Evolutionary conservation across 2,888 invertebrate genomes (phyloP).

Genomic region (Adelphocoris suturalis): DNA sequence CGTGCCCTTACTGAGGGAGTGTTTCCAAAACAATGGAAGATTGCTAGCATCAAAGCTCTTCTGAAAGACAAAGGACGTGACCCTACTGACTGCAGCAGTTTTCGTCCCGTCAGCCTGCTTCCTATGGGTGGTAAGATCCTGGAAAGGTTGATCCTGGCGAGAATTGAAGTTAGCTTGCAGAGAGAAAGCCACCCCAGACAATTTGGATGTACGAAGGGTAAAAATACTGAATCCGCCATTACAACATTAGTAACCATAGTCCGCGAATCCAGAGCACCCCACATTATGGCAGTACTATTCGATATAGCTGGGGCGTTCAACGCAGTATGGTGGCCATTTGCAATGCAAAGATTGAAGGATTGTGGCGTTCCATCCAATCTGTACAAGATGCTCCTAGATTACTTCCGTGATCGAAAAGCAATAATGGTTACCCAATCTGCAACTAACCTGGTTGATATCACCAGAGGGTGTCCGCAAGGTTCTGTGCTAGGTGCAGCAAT

Average conservation of each 20-base stretch:
- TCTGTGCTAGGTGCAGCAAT: no score
- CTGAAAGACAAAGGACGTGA: not conserved
- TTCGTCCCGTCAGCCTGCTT: slow-evolving; percentile 21
- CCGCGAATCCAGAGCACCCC: no score
- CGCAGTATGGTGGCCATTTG: no score
- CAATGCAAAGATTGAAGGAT: not conserved
- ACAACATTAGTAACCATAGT: no score
- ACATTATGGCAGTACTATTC: no score
- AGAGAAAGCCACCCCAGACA: not conserved
- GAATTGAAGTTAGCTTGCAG: not conserved
- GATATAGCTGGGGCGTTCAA: no score
- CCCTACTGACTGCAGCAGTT: not conserved
- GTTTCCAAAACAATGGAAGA: slow-evolving; percentile 7
- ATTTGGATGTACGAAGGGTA: not conserved
- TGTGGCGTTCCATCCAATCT: not conserved
- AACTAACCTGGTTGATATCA: no score
- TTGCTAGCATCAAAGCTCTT: slow-evolving; percentile 12
- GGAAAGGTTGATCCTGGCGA: not conserved
- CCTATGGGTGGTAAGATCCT: not conserved
- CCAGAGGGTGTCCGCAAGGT: no score
- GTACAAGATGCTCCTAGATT: not conserved
- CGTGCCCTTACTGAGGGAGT: not conserved
- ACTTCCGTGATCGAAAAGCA: not conserved
- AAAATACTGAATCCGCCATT: no score
- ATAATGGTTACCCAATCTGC: no score